Evolutionary conservation across 2,113 vertebrate species (phyloP).

Genomic region (Okapia johnstoni): DNA sequence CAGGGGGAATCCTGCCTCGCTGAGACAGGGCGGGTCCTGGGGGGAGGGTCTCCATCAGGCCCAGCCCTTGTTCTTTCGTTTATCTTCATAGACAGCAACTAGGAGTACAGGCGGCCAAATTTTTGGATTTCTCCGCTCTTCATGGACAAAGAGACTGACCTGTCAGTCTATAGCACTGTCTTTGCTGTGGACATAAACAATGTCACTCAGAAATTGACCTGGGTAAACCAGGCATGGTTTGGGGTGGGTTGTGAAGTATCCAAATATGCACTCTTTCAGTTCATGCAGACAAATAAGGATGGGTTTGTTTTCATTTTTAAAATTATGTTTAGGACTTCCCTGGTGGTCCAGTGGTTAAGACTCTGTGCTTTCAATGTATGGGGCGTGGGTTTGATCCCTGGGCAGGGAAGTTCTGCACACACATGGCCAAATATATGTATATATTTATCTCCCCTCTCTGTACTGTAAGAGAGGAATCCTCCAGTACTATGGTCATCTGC

Average conservation of each 20-base stretch:
- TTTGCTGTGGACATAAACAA: constrained; percentile 81
- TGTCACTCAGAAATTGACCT: constrained; percentile 74
- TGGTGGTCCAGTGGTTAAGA: neutral
- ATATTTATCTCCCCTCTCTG: neutral
- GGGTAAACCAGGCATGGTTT: constrained; percentile 65
- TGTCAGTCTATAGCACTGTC: constrained; percentile 78
- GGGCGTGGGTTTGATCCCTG: neutral
- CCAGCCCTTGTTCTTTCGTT: neutral
- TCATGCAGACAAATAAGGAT: neutral
- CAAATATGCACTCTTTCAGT: neutral
- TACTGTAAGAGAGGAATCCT: neutral
- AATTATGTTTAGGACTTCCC: neutral
- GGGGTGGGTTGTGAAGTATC: neutral
- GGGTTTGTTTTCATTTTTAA: neutral
- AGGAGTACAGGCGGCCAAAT: constrained; percentile 75
- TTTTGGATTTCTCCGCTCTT: constrained; percentile 83
- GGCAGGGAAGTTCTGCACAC: neutral
- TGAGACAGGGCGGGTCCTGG: neutral
- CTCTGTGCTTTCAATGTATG: neutral
- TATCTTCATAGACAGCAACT: constrained; percentile 69
- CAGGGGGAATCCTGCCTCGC: neutral
- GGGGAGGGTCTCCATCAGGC: neutral
- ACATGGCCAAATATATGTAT: neutral
- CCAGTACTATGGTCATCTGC: neutral
- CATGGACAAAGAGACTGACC: constrained; percentile 76